Evolutionary conservation across 2,797 vertebrate genomes (phyloP), one percentile per base, ranked within the genome.

Genomic region (Pitangus sulphuratus): DNA sequence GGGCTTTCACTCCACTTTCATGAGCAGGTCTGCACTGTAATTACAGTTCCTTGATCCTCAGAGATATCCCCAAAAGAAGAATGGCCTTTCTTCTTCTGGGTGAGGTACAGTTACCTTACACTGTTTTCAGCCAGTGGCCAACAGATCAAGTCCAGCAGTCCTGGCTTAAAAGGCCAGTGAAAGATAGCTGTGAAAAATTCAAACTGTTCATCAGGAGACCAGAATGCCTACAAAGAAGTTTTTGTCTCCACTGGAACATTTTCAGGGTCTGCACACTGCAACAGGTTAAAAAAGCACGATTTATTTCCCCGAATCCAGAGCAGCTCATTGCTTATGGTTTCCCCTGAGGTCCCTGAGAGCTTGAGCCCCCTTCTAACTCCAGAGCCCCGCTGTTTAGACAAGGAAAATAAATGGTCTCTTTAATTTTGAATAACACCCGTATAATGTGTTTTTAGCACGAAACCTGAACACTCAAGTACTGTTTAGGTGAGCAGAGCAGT

Each of bases 401-500:
- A 58, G 72, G 61, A 85, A 91, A 95, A 69, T 19, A 79, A 74
- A 50, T 89, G 3, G 1, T 50, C 87, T 69, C 77, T 88, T 74
- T 19, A 72, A n/a, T 42, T 80, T 89, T 24, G 6, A 83, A 74
- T 92, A 88, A 89, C 42, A 70, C 11, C 37, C 18, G 1, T n/a
- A 54, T 61, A 39, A 66, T 33, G 65, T 40, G 79, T 84, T 93
- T 96, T 94, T 71, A 93, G 62, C 58, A 95, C 0, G 37, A 89
- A 95, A 87, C 25, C 50, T 28, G 42, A 92, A 93, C 87, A 95
- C 90, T 96, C 44, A 42, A 84, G 85, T 25, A 96, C 85, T 96
- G 88, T 96, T 94, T 72, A 84, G 79, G 85, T 90, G 61, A 96
- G 48, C 8, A 1, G 60, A 0, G 4, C 0, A 1, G 64, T 93